These are phyloP conservation scores for Trinorchestia longiramus DNA, from an alignment of 1,140 invertebrate genomes.

Conservation along the genomic window DNA sequence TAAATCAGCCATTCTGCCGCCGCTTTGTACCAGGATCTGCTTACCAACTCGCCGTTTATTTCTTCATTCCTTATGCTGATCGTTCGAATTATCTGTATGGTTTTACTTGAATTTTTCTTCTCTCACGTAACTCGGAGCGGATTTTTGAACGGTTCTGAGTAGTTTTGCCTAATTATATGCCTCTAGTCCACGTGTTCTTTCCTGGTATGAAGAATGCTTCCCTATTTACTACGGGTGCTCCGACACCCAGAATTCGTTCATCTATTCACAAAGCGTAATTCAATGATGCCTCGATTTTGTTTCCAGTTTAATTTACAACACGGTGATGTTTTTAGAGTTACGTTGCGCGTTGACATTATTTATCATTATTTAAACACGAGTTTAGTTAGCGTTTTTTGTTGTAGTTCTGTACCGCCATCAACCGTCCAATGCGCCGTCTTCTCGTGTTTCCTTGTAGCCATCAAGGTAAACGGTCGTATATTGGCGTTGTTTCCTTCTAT, in stretches of 20 bases:
- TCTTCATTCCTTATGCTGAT: not conserved
- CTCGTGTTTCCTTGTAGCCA: too few species aligned
- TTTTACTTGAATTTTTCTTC: not conserved
- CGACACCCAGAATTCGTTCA: too few species aligned
- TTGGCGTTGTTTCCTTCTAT: too few species aligned
- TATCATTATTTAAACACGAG: too few species aligned
- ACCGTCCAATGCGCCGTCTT: too few species aligned
- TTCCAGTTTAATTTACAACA: not conserved
- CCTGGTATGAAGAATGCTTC: not conserved
- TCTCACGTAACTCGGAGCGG: not conserved
- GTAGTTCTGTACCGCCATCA: too few species aligned
- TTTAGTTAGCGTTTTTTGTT: too few species aligned
- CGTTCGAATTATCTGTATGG: not conserved
- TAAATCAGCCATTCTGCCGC: not conserved
- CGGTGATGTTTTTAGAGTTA: too few species aligned
- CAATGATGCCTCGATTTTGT: not conserved
- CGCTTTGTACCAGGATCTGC: not conserved
- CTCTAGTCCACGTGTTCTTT: not conserved
- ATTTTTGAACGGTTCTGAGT: not conserved
- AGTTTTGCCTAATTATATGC: not conserved
- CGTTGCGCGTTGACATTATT: too few species aligned
- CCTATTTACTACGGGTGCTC: not conserved
- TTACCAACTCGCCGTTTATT: not conserved
- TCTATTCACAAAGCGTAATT: too few species aligned
- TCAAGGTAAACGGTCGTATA: too few species aligned